Conservation (phyloP, 2,113 vertebrate genomes). For the Pseudorasbora parva region DNA sequence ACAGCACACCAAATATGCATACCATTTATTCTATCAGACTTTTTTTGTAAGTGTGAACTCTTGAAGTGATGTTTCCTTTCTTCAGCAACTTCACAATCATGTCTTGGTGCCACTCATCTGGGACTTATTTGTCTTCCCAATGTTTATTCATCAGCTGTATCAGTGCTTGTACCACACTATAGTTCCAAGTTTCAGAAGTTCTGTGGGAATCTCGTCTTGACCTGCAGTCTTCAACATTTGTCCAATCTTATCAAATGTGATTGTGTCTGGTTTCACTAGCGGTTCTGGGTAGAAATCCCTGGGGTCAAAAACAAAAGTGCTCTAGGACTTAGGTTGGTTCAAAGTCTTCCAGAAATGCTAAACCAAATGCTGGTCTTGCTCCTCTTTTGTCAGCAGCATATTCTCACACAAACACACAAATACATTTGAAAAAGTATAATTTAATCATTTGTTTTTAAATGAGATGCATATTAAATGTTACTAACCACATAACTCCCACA, state of each 20-base stretch:
- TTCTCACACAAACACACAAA: background rate
- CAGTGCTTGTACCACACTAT: background rate
- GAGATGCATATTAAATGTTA: background rate
- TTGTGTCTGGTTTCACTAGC: background rate
- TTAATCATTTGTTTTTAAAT: background rate
- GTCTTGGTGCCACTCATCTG: background rate
- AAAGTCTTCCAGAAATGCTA: background rate
- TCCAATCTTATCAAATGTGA: background rate
- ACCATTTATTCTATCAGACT: too few relatives aligned
- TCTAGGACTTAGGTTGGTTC: background rate
- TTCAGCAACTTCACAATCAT: background rate
- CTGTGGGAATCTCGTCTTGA: too few relatives aligned
- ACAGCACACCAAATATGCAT: too few relatives aligned
- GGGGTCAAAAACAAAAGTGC: background rate
- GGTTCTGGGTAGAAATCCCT: background rate
- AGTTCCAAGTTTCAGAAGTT: background rate
- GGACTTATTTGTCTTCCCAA: background rate
- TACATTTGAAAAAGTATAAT: background rate
- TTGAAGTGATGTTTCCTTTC: background rate
- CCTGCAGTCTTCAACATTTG: background rate
- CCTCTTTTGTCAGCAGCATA: background rate
- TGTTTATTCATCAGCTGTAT: background rate
- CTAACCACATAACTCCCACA: constrained; percentile 24
- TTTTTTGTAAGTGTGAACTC: too few relatives aligned
- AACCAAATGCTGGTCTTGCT: background rate